A percentile compares a stretch with the other conserved stretches of the same genome.
Evolutionary conservation across 2,113 vertebrate genomes (phyloP).

Genomic region (Dasyurus viverrinus): DNA sequence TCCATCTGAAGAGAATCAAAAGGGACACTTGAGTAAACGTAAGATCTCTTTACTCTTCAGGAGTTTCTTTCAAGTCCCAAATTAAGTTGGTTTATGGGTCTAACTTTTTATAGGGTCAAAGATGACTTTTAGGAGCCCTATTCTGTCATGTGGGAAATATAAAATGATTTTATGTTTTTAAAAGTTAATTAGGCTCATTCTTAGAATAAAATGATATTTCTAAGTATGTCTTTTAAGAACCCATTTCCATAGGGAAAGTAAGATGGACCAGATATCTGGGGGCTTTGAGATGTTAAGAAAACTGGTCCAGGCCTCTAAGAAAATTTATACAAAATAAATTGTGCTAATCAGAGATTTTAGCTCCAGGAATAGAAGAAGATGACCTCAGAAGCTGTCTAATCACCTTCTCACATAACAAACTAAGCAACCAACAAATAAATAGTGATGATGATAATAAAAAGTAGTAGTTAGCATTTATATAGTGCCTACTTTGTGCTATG

Average conservation of each 20-base stretch:
- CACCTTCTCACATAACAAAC: neutral
- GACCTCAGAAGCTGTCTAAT: neutral
- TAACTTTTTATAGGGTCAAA: neutral
- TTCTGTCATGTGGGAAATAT: neutral
- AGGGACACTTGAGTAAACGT: neutral
- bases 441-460: neutral
- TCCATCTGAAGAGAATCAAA: constrained; percentile 17
- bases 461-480: too few species aligned
- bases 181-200: neutral
- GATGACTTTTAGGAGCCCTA: neutral
- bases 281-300: neutral
- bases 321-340: neutral
- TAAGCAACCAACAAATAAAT: neutral
- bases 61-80: neutral
- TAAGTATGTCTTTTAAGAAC: neutral
- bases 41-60: neutral
- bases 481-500: too few species aligned
- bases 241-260: neutral
- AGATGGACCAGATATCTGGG: neutral
- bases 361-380: neutral
- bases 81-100: neutral
- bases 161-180: neutral
- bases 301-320: neutral
- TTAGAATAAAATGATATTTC: neutral
- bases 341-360: neutral